Conservation (phyloP, 2,113 vertebrate genomes). For the Melanerpes formicivorus region DNA sequence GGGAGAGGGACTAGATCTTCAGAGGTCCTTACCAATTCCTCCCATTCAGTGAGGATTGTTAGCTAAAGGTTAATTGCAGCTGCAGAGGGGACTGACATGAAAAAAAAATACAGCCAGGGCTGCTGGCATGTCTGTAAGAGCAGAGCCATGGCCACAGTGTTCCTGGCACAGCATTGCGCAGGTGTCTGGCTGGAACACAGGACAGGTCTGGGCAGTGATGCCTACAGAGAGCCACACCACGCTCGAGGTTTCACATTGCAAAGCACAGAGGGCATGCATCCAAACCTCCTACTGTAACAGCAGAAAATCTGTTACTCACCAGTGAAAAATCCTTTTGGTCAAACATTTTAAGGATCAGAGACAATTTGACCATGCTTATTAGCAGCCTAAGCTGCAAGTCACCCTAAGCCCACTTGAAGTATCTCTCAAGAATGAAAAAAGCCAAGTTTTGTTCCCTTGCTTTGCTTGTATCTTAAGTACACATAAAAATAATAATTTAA, state of each 20-base stretch:
- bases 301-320: background rate
- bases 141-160: fast-evolving
- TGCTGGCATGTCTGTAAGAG: background rate
- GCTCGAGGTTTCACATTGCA: background rate
- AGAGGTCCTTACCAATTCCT: too few relatives aligned
- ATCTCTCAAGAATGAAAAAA: background rate
- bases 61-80: too few relatives aligned
- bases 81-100: too few relatives aligned
- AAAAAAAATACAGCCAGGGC: background rate
- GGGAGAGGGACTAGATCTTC: too few relatives aligned
- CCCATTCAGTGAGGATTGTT: too few relatives aligned
- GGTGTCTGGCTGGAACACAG: background rate
- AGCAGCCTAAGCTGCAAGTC: background rate
- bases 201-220: fast-evolving
- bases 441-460: background rate
- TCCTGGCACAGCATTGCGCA: background rate
- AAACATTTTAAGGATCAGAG: background rate
- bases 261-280: too few relatives aligned
- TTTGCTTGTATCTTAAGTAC: background rate
- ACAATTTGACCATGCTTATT: background rate
- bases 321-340: background rate
- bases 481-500: background rate
- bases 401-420: fast-evolving
- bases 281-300: background rate
- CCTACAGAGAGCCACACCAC: fast-evolving